A percentile compares a stretch with the other conserved stretches of the same genome.
Conservation (phyloP, 2,888 invertebrate species). For the Thalpophila matura region DNA sequence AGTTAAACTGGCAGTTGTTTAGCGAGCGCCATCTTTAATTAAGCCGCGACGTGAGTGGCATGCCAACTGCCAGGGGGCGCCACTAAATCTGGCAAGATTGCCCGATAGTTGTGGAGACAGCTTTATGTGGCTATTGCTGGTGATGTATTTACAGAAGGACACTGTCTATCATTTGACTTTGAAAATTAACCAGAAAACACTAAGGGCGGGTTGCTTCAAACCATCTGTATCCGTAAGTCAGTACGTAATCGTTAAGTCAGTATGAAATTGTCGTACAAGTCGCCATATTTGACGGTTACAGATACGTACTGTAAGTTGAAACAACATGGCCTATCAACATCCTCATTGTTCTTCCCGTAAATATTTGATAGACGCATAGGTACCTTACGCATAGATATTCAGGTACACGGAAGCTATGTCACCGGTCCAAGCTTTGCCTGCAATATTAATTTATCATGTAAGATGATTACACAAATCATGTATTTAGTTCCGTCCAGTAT, state of each 20-base stretch:
- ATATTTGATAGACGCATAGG: too few relatives aligned
- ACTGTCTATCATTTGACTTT: too few relatives aligned
- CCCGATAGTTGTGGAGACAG: slow-evolving; percentile 49
- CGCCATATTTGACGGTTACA: too few relatives aligned
- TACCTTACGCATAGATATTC: too few relatives aligned
- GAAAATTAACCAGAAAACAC: too few relatives aligned
- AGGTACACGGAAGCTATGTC: background rate
- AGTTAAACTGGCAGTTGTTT: slow-evolving; percentile 51
- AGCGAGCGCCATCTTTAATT: slow-evolving; percentile 54
- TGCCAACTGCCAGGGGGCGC: slow-evolving; percentile 44
- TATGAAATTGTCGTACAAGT: too few relatives aligned
- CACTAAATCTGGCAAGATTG: slow-evolving; percentile 54
- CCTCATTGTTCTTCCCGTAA: too few relatives aligned
- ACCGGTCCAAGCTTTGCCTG: background rate
- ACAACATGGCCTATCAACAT: too few relatives aligned
- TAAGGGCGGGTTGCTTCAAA: too few relatives aligned
- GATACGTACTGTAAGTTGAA: too few relatives aligned
- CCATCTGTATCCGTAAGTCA: too few relatives aligned
- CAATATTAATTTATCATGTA: slow-evolving; percentile 13
- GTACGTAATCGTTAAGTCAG: too few relatives aligned
- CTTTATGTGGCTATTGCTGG: slow-evolving; percentile 47
- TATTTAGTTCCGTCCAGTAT: slow-evolving; percentile 11
- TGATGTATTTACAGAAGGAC: slow-evolving; percentile 44
- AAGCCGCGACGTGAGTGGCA: slow-evolving; percentile 53
- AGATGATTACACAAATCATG: slow-evolving; percentile 19